Evolutionary conservation across 2,113 vertebrate species (phyloP).

Genomic region (Ahaetulla prasina): DNA sequence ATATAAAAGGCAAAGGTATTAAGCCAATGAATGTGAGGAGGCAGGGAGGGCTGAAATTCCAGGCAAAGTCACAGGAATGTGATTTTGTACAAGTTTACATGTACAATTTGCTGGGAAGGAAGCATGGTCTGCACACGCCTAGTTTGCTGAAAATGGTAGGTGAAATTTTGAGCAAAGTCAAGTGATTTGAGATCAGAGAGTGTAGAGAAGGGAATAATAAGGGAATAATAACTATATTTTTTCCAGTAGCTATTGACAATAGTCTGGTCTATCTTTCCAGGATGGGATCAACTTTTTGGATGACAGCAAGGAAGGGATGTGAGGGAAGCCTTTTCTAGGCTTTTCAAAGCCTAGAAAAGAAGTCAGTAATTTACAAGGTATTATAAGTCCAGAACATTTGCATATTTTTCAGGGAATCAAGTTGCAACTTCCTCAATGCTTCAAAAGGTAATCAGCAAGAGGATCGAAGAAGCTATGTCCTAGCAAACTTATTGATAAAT

Average conservation of each 20-base stretch:
- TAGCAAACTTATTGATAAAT: background rate
- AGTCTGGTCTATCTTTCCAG: background rate
- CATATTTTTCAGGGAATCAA: background rate
- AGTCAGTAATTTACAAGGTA: background rate
- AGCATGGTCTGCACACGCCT: background rate
- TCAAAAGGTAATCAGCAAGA: background rate
- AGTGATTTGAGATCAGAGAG: background rate
- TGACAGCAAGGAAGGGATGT: background rate
- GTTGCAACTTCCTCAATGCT: background rate
- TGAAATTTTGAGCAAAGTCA: background rate
- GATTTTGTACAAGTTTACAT: too few relatives aligned
- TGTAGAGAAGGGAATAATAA: background rate
- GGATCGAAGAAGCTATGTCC: background rate
- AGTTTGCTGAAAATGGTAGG: background rate
- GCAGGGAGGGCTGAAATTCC: background rate
- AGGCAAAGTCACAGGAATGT: background rate
- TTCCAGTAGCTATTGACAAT: background rate
- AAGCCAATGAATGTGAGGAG: background rate
- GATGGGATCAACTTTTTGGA: background rate
- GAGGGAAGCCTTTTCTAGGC: too few relatives aligned
- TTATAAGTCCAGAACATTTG: background rate
- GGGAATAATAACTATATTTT: background rate
- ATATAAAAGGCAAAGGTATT: background rate
- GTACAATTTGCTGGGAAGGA: background rate
- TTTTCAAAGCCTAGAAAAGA: background rate